Evolutionary conservation across 1,140 invertebrate species (phyloP).

Genomic region (Drosophila auraria): DNA sequence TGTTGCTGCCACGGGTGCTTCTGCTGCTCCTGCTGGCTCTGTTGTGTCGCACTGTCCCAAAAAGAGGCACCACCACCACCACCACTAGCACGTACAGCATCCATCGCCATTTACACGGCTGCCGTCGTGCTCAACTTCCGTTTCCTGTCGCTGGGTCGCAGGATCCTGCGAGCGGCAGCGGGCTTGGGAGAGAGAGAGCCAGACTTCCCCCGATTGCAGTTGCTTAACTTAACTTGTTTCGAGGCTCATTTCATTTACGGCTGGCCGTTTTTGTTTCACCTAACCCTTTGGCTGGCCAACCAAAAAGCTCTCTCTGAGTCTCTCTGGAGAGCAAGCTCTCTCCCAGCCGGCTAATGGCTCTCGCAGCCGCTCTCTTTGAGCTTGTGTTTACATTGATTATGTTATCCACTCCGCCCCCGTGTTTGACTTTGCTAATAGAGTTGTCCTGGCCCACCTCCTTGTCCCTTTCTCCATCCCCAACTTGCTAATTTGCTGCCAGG

Average conservation of each 20-base stretch:
- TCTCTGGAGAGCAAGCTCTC: conserved; percentile 13
- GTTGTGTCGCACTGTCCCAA: conserved; percentile 67
- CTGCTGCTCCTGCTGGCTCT: conserved; percentile 24
- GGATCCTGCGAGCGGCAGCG: conserved; percentile 29
- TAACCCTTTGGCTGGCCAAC: conserved; percentile 55
- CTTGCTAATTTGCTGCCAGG: conserved; percentile 67
- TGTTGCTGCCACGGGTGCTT: conserved; percentile 50
- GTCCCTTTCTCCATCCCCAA: background rate
- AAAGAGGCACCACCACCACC: conserved; percentile 55
- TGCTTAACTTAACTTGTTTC: conserved; percentile 63
- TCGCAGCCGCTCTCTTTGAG: conserved; percentile 36
- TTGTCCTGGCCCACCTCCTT: conserved; percentile 35
- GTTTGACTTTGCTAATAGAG: conserved; percentile 77
- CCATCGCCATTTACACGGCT: conserved; percentile 52
- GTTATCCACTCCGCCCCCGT: conserved; percentile 61
- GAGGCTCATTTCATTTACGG: conserved; percentile 72
- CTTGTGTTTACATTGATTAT: conserved; percentile 81
- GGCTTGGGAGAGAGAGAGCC: conserved; percentile 10
- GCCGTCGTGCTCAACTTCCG: conserved; percentile 63
- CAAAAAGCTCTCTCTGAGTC: conserved; percentile 45
- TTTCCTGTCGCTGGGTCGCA: conserved; percentile 70
- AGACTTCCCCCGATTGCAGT: conserved; percentile 52
- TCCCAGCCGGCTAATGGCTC: conserved; percentile 32
- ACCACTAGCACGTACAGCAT: conserved; percentile 31
- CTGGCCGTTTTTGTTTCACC: conserved; percentile 35